Evolutionary conservation across 37 sponge, comb jelly and placozoan genomes (phyloP).

Genomic region (Diacarnus erythraeanus): DNA sequence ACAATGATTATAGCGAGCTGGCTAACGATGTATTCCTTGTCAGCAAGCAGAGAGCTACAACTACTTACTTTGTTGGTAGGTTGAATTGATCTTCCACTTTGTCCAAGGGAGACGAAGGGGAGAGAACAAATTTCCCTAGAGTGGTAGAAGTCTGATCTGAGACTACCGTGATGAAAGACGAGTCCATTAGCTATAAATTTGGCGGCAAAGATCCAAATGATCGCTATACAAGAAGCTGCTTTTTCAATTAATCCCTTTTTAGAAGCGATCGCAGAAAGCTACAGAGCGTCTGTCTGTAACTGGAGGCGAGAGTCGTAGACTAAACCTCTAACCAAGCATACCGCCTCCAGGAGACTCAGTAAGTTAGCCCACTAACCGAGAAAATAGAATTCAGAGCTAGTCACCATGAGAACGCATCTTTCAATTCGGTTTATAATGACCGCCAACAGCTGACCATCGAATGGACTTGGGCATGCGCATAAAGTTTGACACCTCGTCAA

Average conservation of each 20-base stretch:
- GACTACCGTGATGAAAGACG: too few species aligned
- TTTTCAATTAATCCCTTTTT: background rate
- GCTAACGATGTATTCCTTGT: too few species aligned
- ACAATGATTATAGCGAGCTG: too few species aligned
- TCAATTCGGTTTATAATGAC: slow-evolving; percentile 24
- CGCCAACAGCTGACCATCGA: slow-evolving; percentile 23
- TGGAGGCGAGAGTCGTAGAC: background rate
- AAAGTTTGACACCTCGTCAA: background rate
- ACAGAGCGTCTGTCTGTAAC: background rate
- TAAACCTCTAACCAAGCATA: background rate
- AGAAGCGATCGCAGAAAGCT: too few species aligned
- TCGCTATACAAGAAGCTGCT: background rate
- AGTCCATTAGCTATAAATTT: too few species aligned
- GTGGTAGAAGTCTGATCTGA: too few species aligned
- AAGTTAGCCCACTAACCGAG: too few species aligned
- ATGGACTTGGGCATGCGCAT: slow-evolving; percentile 8
- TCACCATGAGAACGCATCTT: slow-evolving; percentile 43
- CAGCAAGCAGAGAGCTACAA: background rate
- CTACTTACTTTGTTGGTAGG: background rate
- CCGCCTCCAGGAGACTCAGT: background rate
- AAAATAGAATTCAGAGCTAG: background rate
- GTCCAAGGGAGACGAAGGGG: slow-evolving; percentile 22
- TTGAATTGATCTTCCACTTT: background rate
- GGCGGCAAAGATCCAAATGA: background rate
- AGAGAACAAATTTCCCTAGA: too few species aligned